phyloP scores from a whole-genome alignment of 2,797 vertebrate species.

The Leptatherina wallacei region DNA sequence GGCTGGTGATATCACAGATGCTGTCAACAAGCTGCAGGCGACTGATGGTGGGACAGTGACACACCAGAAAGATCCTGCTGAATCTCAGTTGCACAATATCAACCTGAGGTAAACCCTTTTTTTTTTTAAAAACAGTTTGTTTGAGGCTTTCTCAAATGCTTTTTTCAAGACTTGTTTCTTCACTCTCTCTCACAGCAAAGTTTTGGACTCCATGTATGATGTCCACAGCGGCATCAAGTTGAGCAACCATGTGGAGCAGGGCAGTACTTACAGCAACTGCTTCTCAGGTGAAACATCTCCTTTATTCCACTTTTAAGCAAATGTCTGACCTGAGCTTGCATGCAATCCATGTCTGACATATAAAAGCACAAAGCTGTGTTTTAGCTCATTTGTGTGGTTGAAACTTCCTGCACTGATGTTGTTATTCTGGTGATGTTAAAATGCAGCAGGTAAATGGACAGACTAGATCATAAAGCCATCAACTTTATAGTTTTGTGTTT shows the following conservation, averaged over 20 bases:
- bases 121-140: neutral
- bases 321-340: neutral
- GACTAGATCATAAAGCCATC: no score
- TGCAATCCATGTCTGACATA: neutral
- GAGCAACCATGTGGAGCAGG: slow-evolving; percentile 88
- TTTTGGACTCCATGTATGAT: slow-evolving; percentile 92
- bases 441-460: neutral
- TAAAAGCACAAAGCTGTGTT: neutral
- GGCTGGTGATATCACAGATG: slow-evolving; percentile 88
- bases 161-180: neutral
- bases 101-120: slow-evolving; percentile 85
- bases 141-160: rapidly evolving
- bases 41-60: slow-evolving; percentile 53
- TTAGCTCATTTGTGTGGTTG: neutral
- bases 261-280: slow-evolving; percentile 91
- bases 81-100: slow-evolving; percentile 79
- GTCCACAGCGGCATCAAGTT: slow-evolving; percentile 87
- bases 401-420: neutral
- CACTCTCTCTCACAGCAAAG: slow-evolving; percentile 77
- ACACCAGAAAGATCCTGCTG: slow-evolving; percentile 15
- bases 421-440: neutral
- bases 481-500: neutral
- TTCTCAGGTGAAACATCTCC: slow-evolving; percentile 86
- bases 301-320: neutral
- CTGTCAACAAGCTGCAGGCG: slow-evolving; percentile 81